A percentile compares a stretch with the other conserved stretches of the same genome.
These are phyloP conservation scores for Calephelis perditalis DNA, from an alignment of 2,888 invertebrate species.

Conservation along the genomic window DNA sequence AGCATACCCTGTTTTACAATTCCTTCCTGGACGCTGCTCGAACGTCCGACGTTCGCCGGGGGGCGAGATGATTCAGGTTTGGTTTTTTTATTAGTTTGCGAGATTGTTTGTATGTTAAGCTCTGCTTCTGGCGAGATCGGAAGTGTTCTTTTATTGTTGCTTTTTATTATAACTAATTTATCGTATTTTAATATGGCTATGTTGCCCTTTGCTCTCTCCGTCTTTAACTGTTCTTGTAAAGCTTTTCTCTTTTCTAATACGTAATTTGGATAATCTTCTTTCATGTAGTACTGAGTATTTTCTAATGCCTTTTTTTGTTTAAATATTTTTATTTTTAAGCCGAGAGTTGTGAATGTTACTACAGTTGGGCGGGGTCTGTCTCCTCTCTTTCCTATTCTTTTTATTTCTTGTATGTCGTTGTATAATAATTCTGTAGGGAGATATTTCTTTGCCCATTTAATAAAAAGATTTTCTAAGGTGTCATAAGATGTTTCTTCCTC, in stretches of 20 bases:
- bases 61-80: not conserved
- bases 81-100: conserved; percentile 6
- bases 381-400: conserved; percentile 10
- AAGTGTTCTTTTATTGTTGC: not conserved
- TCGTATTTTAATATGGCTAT: conserved; percentile 10
- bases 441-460: not conserved
- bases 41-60: not conserved
- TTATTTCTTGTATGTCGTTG: conserved; percentile 10
- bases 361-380: conserved; percentile 9
- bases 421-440: not conserved
- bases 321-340: conserved; percentile 7
- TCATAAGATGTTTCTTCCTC: not conserved
- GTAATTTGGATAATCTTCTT: not conserved
- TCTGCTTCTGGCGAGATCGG: not conserved
- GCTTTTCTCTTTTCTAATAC: not conserved
- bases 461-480: not conserved
- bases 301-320: conserved; percentile 3
- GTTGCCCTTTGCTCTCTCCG: conserved; percentile 10
- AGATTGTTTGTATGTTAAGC: conserved; percentile 1
- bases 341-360: conserved; percentile 6
- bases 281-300: not conserved
- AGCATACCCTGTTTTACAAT: no score
- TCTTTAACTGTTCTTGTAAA: not conserved
- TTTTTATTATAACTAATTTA: conserved; percentile 10
- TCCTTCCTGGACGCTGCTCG: not conserved